Evolutionary conservation across 2,888 invertebrate species (phyloP), one percentile per base, ranked within the genome.

Genomic region (Latheticus oryzae): DNA sequence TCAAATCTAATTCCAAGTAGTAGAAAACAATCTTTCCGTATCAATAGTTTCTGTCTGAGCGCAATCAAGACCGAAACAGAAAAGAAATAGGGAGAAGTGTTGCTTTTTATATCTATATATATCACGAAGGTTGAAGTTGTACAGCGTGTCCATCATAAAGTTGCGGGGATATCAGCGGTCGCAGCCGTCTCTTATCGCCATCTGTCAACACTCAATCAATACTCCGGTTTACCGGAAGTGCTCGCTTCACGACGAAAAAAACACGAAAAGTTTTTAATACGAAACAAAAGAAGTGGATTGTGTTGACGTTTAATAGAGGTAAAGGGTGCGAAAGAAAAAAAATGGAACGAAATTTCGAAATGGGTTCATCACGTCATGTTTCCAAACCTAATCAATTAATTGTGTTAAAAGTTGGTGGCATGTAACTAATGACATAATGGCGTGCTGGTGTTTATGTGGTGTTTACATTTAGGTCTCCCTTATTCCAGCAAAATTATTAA

Each of bases 191-290:
- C 60, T 68, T 68, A 68, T 68, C 65, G 66, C 65, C 69, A 70
- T 70, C 67, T 68, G 71, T 70, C 71, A 71, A 69, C 72, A 66
- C 67, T 71, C 72, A 71, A 72, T 71, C 72, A 70, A 70, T 72
- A 71, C 61, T 60, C 53, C 65, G 59, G 45, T 45, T 51, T 35
- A 48, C 40, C 51, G 53, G 57, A 57, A 57, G 48, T 54, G 37
- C 52, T 43, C 58, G 47, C 43, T 53, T 55, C 42, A n/a, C 19
- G 24, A 9, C n/a, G 42, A 13, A 43, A 19, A 28, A 5, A 21
- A 35, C 24, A 45, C 17, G 15, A 28, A 17, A 54, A 54, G 35
- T 54, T 45, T 53, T 35, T 30, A 26, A 28, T 37, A 21, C 24
- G 17, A 30, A 40, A 32, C 24, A 15, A 54, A 32, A n/a, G n/a